Percentiles rank a stretch among this genome's conserved stretches.
These are phyloP conservation scores for Drosophila pseudotalamancana DNA, from an alignment of 2,888 invertebrate genomes.

Conservation along the genomic window DNA sequence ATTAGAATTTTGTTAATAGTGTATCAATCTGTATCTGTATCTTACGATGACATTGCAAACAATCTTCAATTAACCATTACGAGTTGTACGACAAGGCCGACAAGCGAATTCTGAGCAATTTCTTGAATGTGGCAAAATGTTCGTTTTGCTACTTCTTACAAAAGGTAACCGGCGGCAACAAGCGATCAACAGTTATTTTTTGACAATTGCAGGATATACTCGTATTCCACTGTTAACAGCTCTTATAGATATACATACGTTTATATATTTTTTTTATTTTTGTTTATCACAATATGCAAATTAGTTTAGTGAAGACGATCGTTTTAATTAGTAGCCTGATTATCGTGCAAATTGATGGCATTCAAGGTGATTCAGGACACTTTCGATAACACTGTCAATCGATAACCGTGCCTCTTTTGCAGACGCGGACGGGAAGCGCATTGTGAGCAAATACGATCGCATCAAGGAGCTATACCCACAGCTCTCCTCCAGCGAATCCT, in stretches of 20 bases:
- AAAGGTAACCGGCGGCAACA: conserved; percentile 60
- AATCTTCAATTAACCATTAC: conserved; percentile 73
- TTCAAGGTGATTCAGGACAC: conserved; percentile 58
- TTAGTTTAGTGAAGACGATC: conserved; percentile 43
- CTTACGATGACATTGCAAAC: conserved; percentile 41
- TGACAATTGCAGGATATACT: conserved; percentile 23
- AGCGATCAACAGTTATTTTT: conserved; percentile 51
- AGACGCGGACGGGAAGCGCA: conserved; percentile 66
- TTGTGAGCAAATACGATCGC: conserved; percentile 66
- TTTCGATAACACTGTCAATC: neutral
- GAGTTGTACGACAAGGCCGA: conserved; percentile 54
- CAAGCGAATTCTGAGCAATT: conserved; percentile 62
- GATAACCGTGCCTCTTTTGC: conserved; percentile 4
- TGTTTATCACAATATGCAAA: conserved; percentile 34
- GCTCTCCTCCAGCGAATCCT: conserved; percentile 52
- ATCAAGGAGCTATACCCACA: conserved; percentile 74
- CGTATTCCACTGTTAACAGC: no score
- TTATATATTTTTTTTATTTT: neutral
- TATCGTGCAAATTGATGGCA: conserved; percentile 64
- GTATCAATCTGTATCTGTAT: conserved; percentile 26
- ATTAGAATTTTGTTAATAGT: conserved; percentile 42
- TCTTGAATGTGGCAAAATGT: conserved; percentile 28
- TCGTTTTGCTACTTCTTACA: conserved; percentile 47
- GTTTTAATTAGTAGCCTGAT: conserved; percentile 52
- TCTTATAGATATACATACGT: no score